These are phyloP conservation scores for Hydra vulgaris DNA, from an alignment of 30 jellyfish, hydroid and myxozoan genomes.

Conservation along the genomic window DNA sequence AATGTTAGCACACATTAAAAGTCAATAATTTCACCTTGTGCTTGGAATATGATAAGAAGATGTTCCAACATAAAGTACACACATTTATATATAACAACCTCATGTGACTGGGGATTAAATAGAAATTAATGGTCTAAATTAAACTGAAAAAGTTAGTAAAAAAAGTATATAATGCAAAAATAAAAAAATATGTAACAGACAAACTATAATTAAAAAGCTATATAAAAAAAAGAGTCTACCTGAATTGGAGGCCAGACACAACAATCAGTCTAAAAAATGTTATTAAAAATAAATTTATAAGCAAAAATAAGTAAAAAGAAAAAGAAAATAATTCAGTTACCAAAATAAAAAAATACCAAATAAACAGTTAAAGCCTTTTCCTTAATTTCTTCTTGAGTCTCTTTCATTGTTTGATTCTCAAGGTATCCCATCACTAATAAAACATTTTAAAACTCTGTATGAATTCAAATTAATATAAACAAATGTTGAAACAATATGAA, in stretches of 20 bases:
- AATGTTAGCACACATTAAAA: too few species aligned
- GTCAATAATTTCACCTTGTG: too few species aligned
- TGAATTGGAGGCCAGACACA: constrained; percentile 73
- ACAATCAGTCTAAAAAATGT: constrained; percentile 46
- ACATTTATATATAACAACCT: constrained; percentile 49
- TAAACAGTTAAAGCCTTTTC: constrained; percentile 53
- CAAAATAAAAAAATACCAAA: constrained; percentile 34
- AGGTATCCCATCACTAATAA: constrained; percentile 48
- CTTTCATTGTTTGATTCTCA: constrained; percentile 56
- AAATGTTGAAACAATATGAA: too few species aligned
- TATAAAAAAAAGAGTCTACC: constrained; percentile 14
- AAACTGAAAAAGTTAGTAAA: neutral
- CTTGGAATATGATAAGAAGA: constrained; percentile 59
- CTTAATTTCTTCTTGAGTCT: constrained; percentile 31
- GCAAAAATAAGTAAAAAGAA: neutral
- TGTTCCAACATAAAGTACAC: constrained; percentile 55
- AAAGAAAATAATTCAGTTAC: neutral
- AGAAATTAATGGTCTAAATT: constrained; percentile 45
- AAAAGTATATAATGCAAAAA: neutral
- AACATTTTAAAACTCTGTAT: constrained; percentile 5
- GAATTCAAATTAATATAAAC: too few species aligned
- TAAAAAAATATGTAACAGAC: neutral
- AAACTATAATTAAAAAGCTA: neutral
- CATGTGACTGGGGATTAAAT: constrained; percentile 48
- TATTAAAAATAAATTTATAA: neutral